A percentile compares a stretch with the other conserved stretches of the same genome.
phyloP scores from a whole-genome alignment of 2,888 invertebrate species.

The Sarcophaga variegata region DNA sequence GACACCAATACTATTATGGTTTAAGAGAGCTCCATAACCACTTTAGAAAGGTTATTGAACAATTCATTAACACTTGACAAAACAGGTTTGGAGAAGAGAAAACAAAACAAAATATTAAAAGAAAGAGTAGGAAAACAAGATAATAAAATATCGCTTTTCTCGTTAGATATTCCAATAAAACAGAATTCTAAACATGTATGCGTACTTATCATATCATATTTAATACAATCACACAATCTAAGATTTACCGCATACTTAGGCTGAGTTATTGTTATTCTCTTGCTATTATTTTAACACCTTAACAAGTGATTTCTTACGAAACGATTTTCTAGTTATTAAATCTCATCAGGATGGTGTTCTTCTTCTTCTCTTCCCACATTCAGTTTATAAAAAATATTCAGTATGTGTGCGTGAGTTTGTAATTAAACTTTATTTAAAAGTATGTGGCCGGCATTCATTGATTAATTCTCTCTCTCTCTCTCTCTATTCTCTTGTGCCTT shows the following conservation, averaged over 20 bases:
- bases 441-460: not conserved
- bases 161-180: constrained; percentile 25
- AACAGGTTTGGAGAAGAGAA: constrained; percentile 50
- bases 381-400: not conserved
- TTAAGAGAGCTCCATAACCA: no score
- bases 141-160: constrained; percentile 37
- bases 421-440: constrained; percentile 38
- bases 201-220: constrained; percentile 9
- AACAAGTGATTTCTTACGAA: constrained; percentile 45
- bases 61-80: constrained; percentile 3
- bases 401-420: not conserved
- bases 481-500: not conserved
- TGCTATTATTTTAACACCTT: constrained; percentile 19
- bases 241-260: constrained; percentile 25
- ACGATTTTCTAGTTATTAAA: constrained; percentile 49
- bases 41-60: no score
- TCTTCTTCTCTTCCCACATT: not conserved
- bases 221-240: constrained; percentile 33
- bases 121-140: not conserved
- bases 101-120: constrained; percentile 24
- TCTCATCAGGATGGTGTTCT: constrained; percentile 7
- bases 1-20: not conserved
- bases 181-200: constrained; percentile 8
- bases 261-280: constrained; percentile 1
- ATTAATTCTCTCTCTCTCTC: no score